These are phyloP conservation scores for Pseudobourletiella spinata DNA, from an alignment of 1,140 invertebrate genomes.

Conservation along the genomic window DNA sequence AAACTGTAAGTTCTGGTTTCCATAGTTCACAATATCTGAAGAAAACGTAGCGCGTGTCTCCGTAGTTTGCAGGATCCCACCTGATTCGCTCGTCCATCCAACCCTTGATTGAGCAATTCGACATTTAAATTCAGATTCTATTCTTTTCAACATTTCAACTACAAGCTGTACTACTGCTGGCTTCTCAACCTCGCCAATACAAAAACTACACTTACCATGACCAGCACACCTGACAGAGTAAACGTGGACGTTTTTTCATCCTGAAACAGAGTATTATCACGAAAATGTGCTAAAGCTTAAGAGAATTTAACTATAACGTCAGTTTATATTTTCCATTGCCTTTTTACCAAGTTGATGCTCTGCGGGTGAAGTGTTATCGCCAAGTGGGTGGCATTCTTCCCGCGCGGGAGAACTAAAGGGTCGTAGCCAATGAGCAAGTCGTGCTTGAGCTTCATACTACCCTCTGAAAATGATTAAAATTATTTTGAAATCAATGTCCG, in stretches of 20 bases:
- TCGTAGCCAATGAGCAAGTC: neutral
- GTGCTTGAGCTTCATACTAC: neutral
- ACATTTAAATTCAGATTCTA: too few species aligned
- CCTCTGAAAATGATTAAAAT: neutral
- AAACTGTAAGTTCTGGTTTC: constrained; percentile 18
- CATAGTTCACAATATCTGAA: constrained; percentile 14
- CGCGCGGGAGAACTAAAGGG: neutral
- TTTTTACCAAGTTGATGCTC: neutral
- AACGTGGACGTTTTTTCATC: neutral
- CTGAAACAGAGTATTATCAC: neutral
- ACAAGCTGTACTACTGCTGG: neutral
- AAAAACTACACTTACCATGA: neutral
- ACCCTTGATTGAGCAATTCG: neutral
- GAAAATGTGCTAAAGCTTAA: neutral
- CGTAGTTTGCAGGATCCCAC: constrained; percentile 17
- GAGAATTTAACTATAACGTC: too few species aligned
- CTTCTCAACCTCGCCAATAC: neutral
- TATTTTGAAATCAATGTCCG: neutral
- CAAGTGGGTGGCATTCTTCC: neutral
- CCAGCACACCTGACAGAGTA: neutral
- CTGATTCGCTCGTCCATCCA: constrained; percentile 15
- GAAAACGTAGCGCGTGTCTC: neutral
- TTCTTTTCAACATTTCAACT: neutral
- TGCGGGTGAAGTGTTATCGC: neutral
- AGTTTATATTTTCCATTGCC: neutral